Evolutionary conservation across 2,888 invertebrate species (phyloP), one percentile per base, ranked within the genome.

Genomic region (Actias luna): DNA sequence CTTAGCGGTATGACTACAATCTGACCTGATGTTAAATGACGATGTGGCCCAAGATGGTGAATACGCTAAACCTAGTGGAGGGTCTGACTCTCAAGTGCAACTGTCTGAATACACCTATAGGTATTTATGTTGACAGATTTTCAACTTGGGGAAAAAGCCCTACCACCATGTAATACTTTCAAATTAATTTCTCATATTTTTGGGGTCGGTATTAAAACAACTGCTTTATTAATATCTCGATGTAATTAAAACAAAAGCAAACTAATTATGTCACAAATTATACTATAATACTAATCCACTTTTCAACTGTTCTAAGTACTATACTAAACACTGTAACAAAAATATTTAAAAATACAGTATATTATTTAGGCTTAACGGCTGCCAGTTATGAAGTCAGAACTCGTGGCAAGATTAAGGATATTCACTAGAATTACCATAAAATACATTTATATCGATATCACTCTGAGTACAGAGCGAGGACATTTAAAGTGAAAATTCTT

Each of bases 211-310:
- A 42, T 27, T 35, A 22, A 78, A 72, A 71, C 63, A 67, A 66
- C 27, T 52, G 39, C 52, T 18, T 60, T 68, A 71, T 67, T 74
- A 69, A 78, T 79, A 78, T 76, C 79, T 77, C 73, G 18, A 78
- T 86, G 83, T 89, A 88, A 81, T 89, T 72, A 81, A 75, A 83
- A 85, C 77, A 69, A 83, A 85, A 82, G 80, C 83, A 84, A 85
- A 84, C 83, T 78, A 85, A 81, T 80, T 71, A 78, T 81, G 85
- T 87, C 85, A 83, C 76, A 79, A 77, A 82, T 78, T 75, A 66
- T 65, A 52, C 67, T 72, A 67, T 70, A 67, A 65, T 73, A 74
- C 72, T 61, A 67, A 76, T 71, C 71, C 65, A 73, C 68, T 67
- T 69, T 66, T 69, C 79, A 84, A 82, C 83, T 88, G n/a, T n/a